Conservation (phyloP, 2,888 invertebrate species). For the Lagria hirta region DNA sequence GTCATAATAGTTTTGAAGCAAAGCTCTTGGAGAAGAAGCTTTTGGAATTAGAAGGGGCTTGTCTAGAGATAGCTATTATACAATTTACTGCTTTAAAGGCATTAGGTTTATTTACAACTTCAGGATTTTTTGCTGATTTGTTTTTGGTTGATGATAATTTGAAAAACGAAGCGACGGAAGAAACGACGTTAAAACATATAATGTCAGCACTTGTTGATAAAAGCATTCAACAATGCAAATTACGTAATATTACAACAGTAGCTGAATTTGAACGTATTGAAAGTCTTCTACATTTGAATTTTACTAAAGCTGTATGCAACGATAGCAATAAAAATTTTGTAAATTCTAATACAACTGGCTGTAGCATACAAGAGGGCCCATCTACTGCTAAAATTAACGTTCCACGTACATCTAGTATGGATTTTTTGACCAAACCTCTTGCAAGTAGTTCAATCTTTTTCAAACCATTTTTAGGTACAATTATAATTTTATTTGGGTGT, state of each 20-base stretch:
- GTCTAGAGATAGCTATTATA: slow-evolving; percentile 56
- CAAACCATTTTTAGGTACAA: no score
- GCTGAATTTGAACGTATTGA: slow-evolving; percentile 57
- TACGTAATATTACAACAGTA: slow-evolving; percentile 53
- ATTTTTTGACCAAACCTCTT: no score
- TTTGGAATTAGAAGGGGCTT: slow-evolving; percentile 54
- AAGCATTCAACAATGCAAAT: slow-evolving; percentile 54
- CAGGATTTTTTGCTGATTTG: slow-evolving; percentile 59
- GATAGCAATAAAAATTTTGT: slow-evolving; percentile 46
- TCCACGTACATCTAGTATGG: no score
- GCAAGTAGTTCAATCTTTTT: no score
- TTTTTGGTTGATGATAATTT: slow-evolving; percentile 56
- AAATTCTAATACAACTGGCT: not conserved
- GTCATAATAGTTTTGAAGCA: slow-evolving; percentile 32
- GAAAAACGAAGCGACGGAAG: slow-evolving; percentile 30
- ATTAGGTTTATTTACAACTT: slow-evolving; percentile 57
- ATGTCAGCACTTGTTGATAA: slow-evolving; percentile 54
- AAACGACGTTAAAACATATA: slow-evolving; percentile 46
- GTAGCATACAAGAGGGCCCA: not conserved
- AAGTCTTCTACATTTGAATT: slow-evolving; percentile 54
- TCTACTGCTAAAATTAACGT: no score
- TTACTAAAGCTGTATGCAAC: slow-evolving; percentile 48
- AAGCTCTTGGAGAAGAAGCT: slow-evolving; percentile 49
- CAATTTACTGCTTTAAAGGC: slow-evolving; percentile 62
- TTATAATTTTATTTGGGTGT: no score